Evolutionary conservation across 2,888 invertebrate species (phyloP), one percentile per base, ranked within the genome.

Genomic region (Lithophane leautieri): DNA sequence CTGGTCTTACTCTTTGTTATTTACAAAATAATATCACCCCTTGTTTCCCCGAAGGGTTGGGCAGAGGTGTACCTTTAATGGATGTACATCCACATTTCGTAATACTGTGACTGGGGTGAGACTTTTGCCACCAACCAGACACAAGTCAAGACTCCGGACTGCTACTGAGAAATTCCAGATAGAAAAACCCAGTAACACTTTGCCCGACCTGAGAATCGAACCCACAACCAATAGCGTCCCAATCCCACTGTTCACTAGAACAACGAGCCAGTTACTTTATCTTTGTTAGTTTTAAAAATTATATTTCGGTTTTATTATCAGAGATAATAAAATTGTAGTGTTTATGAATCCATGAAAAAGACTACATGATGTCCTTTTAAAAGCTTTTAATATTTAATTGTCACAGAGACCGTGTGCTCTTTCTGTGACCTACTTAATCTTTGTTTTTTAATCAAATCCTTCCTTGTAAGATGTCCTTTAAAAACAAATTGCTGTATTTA

Each of bases 401-500:
- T n/a, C 56, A 54, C 28, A n/a, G 16, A 62, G 68, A 73, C 76
- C 76, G 4, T 76, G 73, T 47, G 14, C 76, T 71, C 25, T 34
- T 52, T 81, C 73, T 50, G 14, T 72, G 42, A 69, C 54, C 62
- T 16, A 50, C 56, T 47, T 60, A 56, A 72, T 42, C 22, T 25
- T 61, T n/a, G 19, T 54, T 47, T 65, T 70, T 47, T 8, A 34
- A 19, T 44, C 7, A 40, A 56, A 63, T 34, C 16, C n/a, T 44
- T n/a, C 19, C 16, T 47, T 40, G 9, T 22, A 22, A 12, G 16
- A 4, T 44, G 14, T 28, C 12, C 1, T 56, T 68, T 44, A 6
- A n/a, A 8, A 66, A 66, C n/a, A 63, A 34, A 34, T 19, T 40
- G 12, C 25, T 40, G 19, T 22, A 19, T 40, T 19, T 16, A 25